Evolutionary conservation across 2,797 vertebrate species (phyloP).

Genomic region (Borostomias antarcticus): DNA sequence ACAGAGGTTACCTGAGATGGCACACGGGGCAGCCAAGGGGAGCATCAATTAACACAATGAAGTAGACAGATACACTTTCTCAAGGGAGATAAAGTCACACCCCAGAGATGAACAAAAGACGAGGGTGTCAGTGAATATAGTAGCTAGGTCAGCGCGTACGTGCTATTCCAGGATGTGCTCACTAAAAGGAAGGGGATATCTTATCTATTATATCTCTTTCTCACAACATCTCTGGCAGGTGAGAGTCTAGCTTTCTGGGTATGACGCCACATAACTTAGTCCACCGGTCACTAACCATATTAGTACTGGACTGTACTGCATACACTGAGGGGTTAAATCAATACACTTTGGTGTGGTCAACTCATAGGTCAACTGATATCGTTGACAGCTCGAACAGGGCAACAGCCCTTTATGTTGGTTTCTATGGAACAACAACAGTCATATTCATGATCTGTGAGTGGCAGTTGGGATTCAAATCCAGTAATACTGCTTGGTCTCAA

Average conservation of each 20-base stretch:
- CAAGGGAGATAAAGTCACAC: background rate
- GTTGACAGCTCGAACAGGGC: background rate
- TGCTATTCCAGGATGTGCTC: too few relatives aligned
- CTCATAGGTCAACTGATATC: background rate
- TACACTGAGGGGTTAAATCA: background rate
- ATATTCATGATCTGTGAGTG: background rate
- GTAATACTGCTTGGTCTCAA: background rate
- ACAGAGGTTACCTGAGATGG: conserved; percentile 7
- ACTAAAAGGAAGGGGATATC: too few relatives aligned
- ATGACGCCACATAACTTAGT: too few relatives aligned
- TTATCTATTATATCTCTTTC: too few relatives aligned
- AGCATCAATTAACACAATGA: background rate
- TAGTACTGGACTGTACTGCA: background rate
- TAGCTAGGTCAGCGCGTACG: too few relatives aligned
- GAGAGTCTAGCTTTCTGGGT: too few relatives aligned
- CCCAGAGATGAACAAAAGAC: background rate
- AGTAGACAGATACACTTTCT: too few relatives aligned
- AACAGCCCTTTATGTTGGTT: background rate
- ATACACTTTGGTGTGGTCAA: conserved; percentile 4
- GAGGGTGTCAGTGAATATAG: too few relatives aligned
- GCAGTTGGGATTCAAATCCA: background rate
- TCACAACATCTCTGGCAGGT: too few relatives aligned
- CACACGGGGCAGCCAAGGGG: background rate
- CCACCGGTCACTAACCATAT: background rate
- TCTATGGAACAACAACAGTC: background rate